Conservation (phyloP, 2,797 vertebrate species). For the Babyrousa celebensis region DNA sequence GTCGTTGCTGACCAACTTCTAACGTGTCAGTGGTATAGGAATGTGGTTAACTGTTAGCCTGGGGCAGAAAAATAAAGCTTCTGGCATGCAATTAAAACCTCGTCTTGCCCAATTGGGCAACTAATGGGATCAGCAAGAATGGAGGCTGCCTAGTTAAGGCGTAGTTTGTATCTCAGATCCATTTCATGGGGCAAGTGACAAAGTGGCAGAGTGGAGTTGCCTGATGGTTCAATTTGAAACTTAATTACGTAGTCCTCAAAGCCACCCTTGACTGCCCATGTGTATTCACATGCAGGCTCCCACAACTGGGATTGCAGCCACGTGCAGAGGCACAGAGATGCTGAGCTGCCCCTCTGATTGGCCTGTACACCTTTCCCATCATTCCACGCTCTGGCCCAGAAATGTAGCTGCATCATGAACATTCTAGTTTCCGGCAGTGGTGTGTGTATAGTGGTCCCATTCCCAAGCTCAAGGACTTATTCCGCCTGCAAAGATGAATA, state of each 20-base stretch:
- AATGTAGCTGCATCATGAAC: neutral
- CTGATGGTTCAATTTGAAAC: constrained; percentile 67
- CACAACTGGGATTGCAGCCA: neutral
- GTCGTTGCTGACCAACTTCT: constrained; percentile 82
- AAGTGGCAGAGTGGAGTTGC: constrained; percentile 68
- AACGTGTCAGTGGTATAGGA: constrained; percentile 81
- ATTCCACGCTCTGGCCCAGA: neutral
- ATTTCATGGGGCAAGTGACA: constrained; percentile 67
- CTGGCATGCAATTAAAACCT: constrained; percentile 87
- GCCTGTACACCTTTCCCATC: rapidly evolving
- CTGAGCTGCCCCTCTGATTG: neutral
- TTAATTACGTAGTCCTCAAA: neutral
- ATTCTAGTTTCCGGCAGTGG: neutral
- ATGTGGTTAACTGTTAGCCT: constrained; percentile 89
- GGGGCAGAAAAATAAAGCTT: constrained; percentile 86
- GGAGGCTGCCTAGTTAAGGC: constrained; percentile 88
- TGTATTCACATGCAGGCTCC: neutral
- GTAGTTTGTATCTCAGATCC: constrained; percentile 86
- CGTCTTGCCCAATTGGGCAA: constrained; percentile 90
- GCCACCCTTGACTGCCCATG: neutral
- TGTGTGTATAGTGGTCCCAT: rapidly evolving
- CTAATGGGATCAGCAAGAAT: constrained; percentile 89
- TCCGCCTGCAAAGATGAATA: neutral
- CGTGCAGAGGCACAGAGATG: rapidly evolving
- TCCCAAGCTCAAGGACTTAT: neutral